These are phyloP conservation scores for Choreutis nemorana DNA, from an alignment of 2,888 invertebrate genomes.

Conservation along the genomic window DNA sequence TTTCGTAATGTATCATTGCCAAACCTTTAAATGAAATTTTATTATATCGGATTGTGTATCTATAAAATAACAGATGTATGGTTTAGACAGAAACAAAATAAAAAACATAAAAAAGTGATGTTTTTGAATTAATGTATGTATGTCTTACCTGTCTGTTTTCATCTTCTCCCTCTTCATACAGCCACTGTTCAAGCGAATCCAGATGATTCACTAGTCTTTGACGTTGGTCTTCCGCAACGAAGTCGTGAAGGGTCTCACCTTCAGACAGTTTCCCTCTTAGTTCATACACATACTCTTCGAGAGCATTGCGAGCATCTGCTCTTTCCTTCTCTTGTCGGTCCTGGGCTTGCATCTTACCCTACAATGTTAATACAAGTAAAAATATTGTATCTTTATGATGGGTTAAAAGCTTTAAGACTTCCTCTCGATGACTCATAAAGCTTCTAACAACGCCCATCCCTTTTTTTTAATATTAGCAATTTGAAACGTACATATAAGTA, in stretches of 20 bases:
- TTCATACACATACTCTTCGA: slow-evolving; percentile 99
- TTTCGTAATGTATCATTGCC: no score
- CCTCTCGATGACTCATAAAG: background rate
- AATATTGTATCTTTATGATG: no score
- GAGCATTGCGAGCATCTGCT: slow-evolving; percentile 93
- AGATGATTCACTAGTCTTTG: slow-evolving; percentile 70
- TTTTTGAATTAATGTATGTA: no score
- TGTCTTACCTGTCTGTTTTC: slow-evolving; percentile 73
- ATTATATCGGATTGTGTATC: no score
- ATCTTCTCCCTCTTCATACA: slow-evolving; percentile 96
- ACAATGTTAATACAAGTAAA: no score
- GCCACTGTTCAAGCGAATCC: slow-evolving; percentile 92
- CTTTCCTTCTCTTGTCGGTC: slow-evolving; percentile 95
- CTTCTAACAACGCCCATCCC: background rate
- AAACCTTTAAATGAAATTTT: no score
- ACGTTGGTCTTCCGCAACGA: slow-evolving; percentile 76
- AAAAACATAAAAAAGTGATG: no score
- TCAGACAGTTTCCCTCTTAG: slow-evolving; percentile 86
- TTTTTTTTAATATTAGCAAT: background rate
- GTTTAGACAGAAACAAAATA: no score
- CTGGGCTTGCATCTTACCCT: slow-evolving; percentile 82
- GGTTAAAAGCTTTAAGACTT: background rate
- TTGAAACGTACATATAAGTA: slow-evolving; percentile 1
- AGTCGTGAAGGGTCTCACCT: slow-evolving; percentile 78
- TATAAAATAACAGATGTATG: no score